phyloP scores from a whole-genome alignment of 2,797 vertebrate genomes.

The Brachymystax lenok region DNA sequence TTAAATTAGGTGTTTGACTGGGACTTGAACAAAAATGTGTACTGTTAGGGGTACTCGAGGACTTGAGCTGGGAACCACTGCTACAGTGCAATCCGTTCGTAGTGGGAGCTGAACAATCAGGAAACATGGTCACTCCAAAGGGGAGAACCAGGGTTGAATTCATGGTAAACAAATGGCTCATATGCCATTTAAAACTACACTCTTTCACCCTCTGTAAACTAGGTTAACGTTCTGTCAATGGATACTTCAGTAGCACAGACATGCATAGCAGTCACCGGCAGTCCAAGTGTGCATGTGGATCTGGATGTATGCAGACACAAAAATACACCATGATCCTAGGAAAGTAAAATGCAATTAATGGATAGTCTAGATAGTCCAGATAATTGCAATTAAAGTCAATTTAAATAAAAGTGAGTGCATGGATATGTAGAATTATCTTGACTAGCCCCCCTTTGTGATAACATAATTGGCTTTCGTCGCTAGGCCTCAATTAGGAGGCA shows the following conservation, averaged over 20 bases:
- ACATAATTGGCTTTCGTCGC: not conserved
- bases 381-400: slow-evolving; percentile 11
- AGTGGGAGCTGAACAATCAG: too few species aligned
- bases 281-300: not conserved
- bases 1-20: too few species aligned
- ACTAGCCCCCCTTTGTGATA: slow-evolving; percentile 11
- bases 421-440: slow-evolving; percentile 13
- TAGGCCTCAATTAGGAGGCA: not conserved
- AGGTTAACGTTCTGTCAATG: not conserved
- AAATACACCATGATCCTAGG: not conserved
- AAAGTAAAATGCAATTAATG: slow-evolving; percentile 8
- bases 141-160: not conserved
- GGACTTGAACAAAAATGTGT: too few species aligned
- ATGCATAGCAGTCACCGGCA: not conserved
- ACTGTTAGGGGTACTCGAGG: too few species aligned
- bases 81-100: slow-evolving; percentile 3
- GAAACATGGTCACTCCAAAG: slow-evolving; percentile 2
- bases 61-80: too few species aligned
- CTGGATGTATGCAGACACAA: not conserved
- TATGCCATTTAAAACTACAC: not conserved
- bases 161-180: not conserved
- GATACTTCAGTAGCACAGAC: not conserved
- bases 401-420: not conserved
- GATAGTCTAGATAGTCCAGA: slow-evolving; percentile 5
- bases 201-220: not conserved